Evolutionary conservation across 2,113 vertebrate species (phyloP).

Genomic region (Toxotes chatareus): DNA sequence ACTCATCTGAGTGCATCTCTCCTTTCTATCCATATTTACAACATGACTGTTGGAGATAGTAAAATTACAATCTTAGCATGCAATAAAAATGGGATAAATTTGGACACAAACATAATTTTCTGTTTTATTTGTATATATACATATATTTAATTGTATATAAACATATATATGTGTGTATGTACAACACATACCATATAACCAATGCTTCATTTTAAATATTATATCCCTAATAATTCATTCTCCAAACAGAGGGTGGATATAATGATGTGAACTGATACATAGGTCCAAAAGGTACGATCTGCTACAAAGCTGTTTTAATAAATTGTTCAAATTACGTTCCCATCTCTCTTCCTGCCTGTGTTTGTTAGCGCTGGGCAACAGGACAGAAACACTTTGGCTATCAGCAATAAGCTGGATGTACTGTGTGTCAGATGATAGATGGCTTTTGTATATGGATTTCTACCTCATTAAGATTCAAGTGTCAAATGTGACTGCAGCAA

Average conservation of each 20-base stretch:
- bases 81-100: neutral
- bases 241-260: neutral
- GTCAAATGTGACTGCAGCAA: conserved; percentile 13
- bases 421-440: neutral
- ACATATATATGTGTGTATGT: too few relatives aligned
- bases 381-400: neutral
- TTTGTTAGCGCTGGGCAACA: neutral
- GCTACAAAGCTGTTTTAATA: neutral
- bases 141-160: too few relatives aligned
- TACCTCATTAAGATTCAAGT: neutral
- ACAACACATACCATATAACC: too few relatives aligned
- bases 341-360: neutral
- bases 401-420: neutral
- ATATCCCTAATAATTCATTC: neutral
- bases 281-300: neutral
- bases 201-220: neutral
- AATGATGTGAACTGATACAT: neutral
- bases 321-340: neutral
- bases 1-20: conserved; percentile 1
- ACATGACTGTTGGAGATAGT: neutral
- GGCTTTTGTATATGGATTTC: neutral
- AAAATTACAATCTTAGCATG: neutral
- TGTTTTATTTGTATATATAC: too few relatives aligned
- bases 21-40: neutral
- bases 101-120: neutral